Evolutionary conservation across 2,797 vertebrate genomes (phyloP), one percentile per base, ranked within the genome.

Genomic region (Antennarius maculatus): DNA sequence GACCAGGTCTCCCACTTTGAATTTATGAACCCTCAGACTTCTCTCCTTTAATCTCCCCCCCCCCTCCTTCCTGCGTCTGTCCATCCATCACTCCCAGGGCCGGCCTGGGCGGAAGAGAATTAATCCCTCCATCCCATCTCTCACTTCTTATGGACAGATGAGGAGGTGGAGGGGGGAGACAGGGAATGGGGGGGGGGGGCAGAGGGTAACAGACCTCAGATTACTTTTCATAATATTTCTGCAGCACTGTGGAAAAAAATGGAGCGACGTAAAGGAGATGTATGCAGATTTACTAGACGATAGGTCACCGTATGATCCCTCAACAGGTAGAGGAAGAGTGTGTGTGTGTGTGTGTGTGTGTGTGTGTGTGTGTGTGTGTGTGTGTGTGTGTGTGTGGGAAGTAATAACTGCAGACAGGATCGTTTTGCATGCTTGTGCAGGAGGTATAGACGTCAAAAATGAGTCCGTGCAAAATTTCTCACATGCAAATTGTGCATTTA

Each of bases 31-130:
- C 88, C 86, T 86, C 87, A 88, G 86, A 89, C 86, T 86, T 90
- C 88, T 90, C 87, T 92, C 87, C 89, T 91, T 90, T 90, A 88
- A 90, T 90, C 88, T 87, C 69, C 51, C 70, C 31, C 66, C 72
- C 54, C 72, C 85, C 77, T 83, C 88, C 87, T 91, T 90, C 87
- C 90, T 88, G 89, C 87, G 85, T 91, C 89, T 92, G 89, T 92
- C 92, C 91, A 94, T 94, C 90, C 69, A 93, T 94, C 92, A 93
- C 89, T 92, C 83, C 81, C 88, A 89, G 86, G 91, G 90, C 88
- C 92, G 89, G 88, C 87, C 73, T 90, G 89, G 75, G 86, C 83
- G 84, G 91, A 92, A 92, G 88, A 92, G 90, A 90, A 93, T 93
- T 92, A 93, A 94, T 93, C 92, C 92, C 88, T 85, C 85, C 84